Evolutionary conservation across 2,113 vertebrate genomes (phyloP), one percentile per base, ranked within the genome.

Genomic region (Stegastes partitus): DNA sequence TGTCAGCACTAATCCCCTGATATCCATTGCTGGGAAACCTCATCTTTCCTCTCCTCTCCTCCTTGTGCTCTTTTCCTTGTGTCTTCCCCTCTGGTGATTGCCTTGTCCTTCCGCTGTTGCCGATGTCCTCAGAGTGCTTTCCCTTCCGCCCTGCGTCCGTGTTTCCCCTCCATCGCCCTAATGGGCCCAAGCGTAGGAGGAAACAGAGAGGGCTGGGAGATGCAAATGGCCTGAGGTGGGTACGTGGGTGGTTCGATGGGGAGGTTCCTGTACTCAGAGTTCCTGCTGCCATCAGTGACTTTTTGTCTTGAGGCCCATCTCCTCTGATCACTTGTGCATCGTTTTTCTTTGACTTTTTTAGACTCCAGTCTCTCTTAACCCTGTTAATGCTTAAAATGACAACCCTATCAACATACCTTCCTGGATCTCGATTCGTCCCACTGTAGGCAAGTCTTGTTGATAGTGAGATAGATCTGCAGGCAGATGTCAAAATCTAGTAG

Each of bases 1-100:
- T 81, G 90, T 92, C 90, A 82, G 64, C 42, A 81, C 71, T 39
- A 49, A 79, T 89, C 77, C 72, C 37, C 56, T 45, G 18, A 73
- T 68, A 19, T 49, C 23, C 77, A 87, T 87, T 68, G 62, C 57
- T 12, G 56, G 74, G 55, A 47, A 76, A n/a, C 51, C 55, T 65
- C 49, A 22, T 61, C 44, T 56, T 49, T 68, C 19, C 34, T 39
- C 26, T 44, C 10, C 22, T 19, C 55, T 34, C 68, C 45, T 31
- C 50, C 51, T 42, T 22, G 28, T 42, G 28, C 31, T 39, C 37
- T 21, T 16, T 18, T 23, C n/a, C 55, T 62, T 54, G 39, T 4
- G 16, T 56, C 65, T 53, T 57, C 26, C 64, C 31, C 78, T 47
- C 61, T 53, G 31, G 70, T 68, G 58, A 62, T 74, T 65, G 67